phyloP scores from a whole-genome alignment of 2,113 vertebrate species.

The Paralichthys olivaceus region DNA sequence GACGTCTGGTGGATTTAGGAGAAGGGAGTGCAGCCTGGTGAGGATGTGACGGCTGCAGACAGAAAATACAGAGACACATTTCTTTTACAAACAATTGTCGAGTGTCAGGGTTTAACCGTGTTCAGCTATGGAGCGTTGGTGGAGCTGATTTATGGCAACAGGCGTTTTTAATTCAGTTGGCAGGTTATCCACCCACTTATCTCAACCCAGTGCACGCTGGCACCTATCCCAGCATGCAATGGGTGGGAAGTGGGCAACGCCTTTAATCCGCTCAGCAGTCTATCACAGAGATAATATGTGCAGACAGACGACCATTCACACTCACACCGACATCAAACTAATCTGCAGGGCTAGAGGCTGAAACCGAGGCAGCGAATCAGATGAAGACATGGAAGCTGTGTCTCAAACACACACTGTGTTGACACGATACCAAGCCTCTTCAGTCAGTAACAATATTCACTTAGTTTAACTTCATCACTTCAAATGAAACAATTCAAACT shows the following conservation, averaged over 20 bases:
- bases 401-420: too few relatives aligned
- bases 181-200: neutral
- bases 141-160: neutral
- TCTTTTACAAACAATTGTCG: too few relatives aligned
- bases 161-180: neutral
- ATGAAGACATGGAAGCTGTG: too few relatives aligned
- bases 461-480: too few relatives aligned
- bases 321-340: neutral
- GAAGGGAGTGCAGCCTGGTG: constrained; percentile 72
- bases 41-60: constrained; percentile 51
- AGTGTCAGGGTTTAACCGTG: neutral
- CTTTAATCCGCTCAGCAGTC: neutral
- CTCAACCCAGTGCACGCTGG: neutral
- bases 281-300: too few relatives aligned
- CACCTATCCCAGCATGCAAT: neutral
- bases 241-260: neutral
- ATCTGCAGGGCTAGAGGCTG: neutral
- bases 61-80: neutral
- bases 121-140: too few relatives aligned
- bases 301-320: neutral
- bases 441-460: neutral
- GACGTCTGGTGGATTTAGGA: neutral
- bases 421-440: too few relatives aligned
- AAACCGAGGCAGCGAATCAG: too few relatives aligned
- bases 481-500: too few relatives aligned